Evolutionary conservation across 92 coral and sea anemone species (phyloP).

Genomic region (Hydrozoanthus gracilis): DNA sequence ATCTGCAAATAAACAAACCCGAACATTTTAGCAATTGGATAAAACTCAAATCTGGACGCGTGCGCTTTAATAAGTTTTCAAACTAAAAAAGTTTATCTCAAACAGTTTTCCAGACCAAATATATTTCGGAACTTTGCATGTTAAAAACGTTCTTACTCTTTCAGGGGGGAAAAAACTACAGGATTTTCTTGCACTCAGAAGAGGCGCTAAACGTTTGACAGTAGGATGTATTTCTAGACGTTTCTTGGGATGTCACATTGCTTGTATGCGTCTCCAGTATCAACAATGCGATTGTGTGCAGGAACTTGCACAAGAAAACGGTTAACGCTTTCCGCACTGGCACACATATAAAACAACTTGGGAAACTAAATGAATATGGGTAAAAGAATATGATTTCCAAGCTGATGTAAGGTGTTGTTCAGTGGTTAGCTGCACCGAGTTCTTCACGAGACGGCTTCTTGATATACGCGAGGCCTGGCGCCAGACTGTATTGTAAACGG

Average conservation of each 20-base stretch:
- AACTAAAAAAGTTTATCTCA: too few species aligned
- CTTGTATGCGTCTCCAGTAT: neutral
- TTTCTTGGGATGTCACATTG: neutral
- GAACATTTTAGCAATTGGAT: too few species aligned
- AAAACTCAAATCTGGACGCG: too few species aligned
- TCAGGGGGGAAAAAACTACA: too few species aligned
- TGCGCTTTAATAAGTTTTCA: too few species aligned
- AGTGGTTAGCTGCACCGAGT: neutral
- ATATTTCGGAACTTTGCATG: too few species aligned
- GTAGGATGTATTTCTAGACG: too few species aligned
- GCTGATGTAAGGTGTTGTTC: neutral
- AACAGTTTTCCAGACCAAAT: too few species aligned
- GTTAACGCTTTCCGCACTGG: neutral
- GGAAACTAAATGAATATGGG: neutral
- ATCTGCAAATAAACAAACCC: too few species aligned
- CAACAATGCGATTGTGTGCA: neutral
- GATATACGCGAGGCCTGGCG: neutral
- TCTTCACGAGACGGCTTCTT: neutral
- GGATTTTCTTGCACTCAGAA: too few species aligned
- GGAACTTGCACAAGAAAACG: neutral
- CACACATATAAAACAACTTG: neutral
- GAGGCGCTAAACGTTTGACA: too few species aligned
- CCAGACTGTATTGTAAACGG: neutral
- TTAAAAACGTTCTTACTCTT: too few species aligned
- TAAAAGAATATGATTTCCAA: conserved; percentile 13